phyloP scores from a whole-genome alignment of 2,797 vertebrate species.

The Masticophis lateralis region DNA sequence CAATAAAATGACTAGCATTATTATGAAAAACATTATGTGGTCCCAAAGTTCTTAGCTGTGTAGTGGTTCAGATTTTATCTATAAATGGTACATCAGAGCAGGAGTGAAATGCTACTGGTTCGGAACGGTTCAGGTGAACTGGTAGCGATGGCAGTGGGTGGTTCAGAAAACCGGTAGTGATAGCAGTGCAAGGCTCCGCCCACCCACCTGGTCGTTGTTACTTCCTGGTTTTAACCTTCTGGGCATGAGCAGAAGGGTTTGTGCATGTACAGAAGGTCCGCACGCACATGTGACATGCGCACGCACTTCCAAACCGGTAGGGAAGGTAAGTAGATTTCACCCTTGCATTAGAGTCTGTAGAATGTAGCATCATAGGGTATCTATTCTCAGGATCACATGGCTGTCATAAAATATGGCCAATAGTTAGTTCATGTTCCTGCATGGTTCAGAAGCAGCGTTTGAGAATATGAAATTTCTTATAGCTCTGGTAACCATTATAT shows the following conservation, averaged over 20 bases:
- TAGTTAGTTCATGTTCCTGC: not conserved
- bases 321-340: no score
- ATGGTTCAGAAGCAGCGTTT: not conserved
- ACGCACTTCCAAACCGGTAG: no score
- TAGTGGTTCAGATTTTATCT: not conserved
- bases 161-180: no score
- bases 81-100: not conserved
- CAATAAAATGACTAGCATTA: conserved; percentile 38
- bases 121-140: no score
- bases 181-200: no score
- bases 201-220: no score
- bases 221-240: no score
- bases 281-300: no score
- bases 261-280: no score
- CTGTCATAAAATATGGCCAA: not conserved
- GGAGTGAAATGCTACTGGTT: no score
- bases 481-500: not conserved
- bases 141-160: no score
- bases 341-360: not conserved
- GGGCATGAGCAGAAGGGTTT: no score
- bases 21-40: conserved; percentile 54
- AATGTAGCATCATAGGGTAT: not conserved
- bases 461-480: not conserved
- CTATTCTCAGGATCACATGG: not conserved
- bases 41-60: not conserved